Evolutionary conservation across 2,797 vertebrate species (phyloP).

Genomic region (Clamator glandarius): DNA sequence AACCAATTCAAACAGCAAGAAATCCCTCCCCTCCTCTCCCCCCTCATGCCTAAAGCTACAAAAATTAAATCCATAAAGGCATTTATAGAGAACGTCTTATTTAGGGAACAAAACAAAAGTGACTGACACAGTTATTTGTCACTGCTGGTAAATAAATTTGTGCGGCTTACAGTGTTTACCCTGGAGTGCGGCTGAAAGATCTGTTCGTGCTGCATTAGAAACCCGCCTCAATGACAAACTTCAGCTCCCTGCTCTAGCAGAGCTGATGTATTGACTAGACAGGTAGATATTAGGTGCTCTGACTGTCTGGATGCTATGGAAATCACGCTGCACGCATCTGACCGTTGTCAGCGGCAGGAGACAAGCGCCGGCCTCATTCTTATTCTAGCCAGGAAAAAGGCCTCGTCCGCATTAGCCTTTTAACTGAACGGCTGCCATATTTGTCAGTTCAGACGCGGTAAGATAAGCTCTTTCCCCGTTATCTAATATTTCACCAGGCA

Average conservation of each 20-base stretch:
- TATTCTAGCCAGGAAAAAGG: slow-evolving; percentile 73
- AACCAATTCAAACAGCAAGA: slow-evolving; percentile 18
- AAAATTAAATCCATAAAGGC: slow-evolving; percentile 53
- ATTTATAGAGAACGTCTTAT: slow-evolving; percentile 41
- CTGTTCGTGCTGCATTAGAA: slow-evolving; percentile 62
- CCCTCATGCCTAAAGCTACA: neutral
- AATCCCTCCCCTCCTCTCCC: neutral
- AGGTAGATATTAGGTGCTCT: slow-evolving; percentile 74
- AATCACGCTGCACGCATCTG: slow-evolving; percentile 69
- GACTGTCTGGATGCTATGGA: slow-evolving; percentile 79
- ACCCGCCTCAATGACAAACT: slow-evolving; percentile 67
- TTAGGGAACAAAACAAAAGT: slow-evolving; percentile 40
- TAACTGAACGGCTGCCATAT: slow-evolving; percentile 72
- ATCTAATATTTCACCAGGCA: slow-evolving; percentile 77
- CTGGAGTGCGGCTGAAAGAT: slow-evolving; percentile 57
- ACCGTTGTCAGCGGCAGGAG: slow-evolving; percentile 69
- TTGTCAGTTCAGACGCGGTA: slow-evolving; percentile 74
- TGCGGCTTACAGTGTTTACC: slow-evolving; percentile 52
- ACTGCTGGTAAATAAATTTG: slow-evolving; percentile 66
- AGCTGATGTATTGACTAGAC: slow-evolving; percentile 77
- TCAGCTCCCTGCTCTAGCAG: slow-evolving; percentile 42
- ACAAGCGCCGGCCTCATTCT: slow-evolving; percentile 70
- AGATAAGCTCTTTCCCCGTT: slow-evolving; percentile 74
- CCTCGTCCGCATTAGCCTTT: slow-evolving; percentile 72
- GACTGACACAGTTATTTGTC: slow-evolving; percentile 50